Evolutionary conservation across 2,113 vertebrate genomes (phyloP).

Genomic region (Montifringilla adamsi): DNA sequence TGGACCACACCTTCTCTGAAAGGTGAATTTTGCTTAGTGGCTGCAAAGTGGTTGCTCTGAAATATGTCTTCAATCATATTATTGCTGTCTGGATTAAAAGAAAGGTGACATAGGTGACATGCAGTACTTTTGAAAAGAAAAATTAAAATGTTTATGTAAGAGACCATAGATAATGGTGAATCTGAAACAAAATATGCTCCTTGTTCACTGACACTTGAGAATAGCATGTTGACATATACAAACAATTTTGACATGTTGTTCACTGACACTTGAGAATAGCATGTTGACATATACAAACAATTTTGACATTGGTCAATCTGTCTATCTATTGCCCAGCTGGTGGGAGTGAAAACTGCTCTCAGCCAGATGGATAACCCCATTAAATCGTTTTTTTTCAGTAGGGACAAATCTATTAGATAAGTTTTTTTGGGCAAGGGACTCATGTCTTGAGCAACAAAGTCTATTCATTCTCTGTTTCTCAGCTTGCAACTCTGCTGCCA

Average conservation of each 20-base stretch:
- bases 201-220: background rate
- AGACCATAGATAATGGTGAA: background rate
- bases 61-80: background rate
- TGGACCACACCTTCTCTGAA: background rate
- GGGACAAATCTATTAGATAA: background rate
- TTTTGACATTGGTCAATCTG: background rate
- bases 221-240: background rate
- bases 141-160: background rate
- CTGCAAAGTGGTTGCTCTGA: background rate
- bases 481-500: background rate
- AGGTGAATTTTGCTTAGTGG: background rate
- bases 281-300: background rate
- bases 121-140: background rate
- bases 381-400: background rate
- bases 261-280: background rate
- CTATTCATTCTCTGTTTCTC: background rate
- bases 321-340: background rate
- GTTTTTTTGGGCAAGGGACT: background rate
- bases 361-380: background rate
- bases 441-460: background rate
- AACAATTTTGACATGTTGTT: too few relatives aligned
- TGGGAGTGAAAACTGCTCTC: background rate
- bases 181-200: background rate
- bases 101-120: background rate
- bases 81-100: background rate